Conservation (phyloP, 2,113 vertebrate genomes). For the Ascaphus truei region DNA sequence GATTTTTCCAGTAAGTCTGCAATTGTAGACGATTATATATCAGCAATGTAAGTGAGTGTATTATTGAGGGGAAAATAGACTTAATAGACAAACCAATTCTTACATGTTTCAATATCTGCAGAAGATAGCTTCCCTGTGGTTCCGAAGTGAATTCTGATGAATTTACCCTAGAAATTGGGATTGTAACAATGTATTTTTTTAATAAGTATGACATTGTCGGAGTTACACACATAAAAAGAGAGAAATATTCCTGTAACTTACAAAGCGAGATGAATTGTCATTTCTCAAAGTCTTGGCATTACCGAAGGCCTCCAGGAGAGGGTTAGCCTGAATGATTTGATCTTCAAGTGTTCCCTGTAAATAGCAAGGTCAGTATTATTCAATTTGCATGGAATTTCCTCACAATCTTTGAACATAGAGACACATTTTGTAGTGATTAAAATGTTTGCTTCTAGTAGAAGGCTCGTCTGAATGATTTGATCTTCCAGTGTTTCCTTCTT, state of each 20-base stretch:
- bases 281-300: conserved; percentile 55
- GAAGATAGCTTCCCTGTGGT: conserved; percentile 62
- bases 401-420: too few species aligned
- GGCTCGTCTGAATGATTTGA: conserved; percentile 34
- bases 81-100: conserved; percentile 28
- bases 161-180: conserved; percentile 53
- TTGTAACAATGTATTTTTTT: background rate
- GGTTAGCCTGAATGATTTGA: conserved; percentile 71
- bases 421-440: too few species aligned
- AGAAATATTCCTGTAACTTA: conserved; percentile 7
- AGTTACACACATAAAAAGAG: background rate
- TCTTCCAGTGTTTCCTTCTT: conserved; percentile 32
- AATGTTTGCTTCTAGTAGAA: conserved; percentile 19
- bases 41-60: background rate
- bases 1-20: conserved; percentile 73
- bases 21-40: background rate
- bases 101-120: conserved; percentile 65
- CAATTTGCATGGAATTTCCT: too few species aligned
- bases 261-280: conserved; percentile 39
- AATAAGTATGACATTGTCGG: background rate
- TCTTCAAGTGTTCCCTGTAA: conserved; percentile 68
- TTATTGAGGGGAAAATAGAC: background rate
- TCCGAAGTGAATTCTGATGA: conserved; percentile 64
- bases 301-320: conserved; percentile 60
- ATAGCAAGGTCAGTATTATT: too few species aligned